These are phyloP conservation scores for Pseudomyrmex pallidus DNA, from an alignment of 1,140 invertebrate genomes.

Conservation along the genomic window DNA sequence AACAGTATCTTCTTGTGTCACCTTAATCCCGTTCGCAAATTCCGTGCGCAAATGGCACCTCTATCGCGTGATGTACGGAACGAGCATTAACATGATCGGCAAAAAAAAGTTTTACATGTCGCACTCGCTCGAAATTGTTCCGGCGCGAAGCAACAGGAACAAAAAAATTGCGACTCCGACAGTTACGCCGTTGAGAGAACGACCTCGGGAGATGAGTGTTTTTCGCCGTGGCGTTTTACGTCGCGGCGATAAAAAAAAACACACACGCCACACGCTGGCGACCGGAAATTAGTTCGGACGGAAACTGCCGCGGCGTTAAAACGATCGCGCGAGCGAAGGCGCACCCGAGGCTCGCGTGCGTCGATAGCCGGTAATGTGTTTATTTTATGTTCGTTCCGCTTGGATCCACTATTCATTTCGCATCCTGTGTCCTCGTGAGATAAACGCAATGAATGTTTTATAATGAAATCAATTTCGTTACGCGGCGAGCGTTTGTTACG, in stretches of 20 bases:
- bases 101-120: slow-evolving; percentile 32
- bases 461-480: slow-evolving; percentile 7
- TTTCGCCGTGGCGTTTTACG: slow-evolving; percentile 11
- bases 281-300: slow-evolving; percentile 55
- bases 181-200: slow-evolving; percentile 31
- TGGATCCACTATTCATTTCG: slow-evolving; percentile 22
- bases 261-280: slow-evolving; percentile 44
- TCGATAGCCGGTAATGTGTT: slow-evolving; percentile 33
- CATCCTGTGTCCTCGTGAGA: slow-evolving; percentile 48
- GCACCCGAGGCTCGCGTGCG: slow-evolving; percentile 40
- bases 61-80: neutral
- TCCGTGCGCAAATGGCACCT: slow-evolving; percentile 44
- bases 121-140: slow-evolving; percentile 29
- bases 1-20: slow-evolving; percentile 43
- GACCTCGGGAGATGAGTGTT: slow-evolving; percentile 26
- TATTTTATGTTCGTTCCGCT: slow-evolving; percentile 27
- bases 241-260: slow-evolving; percentile 51
- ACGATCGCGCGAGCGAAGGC: slow-evolving; percentile 5
- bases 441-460: neutral
- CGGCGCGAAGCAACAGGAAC: neutral
- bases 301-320: slow-evolving; percentile 19
- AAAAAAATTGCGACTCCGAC: slow-evolving; percentile 40
- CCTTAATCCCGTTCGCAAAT: slow-evolving; percentile 32
- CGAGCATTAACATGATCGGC: slow-evolving; percentile 39
- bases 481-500: neutral